Evolutionary conservation across 2,888 invertebrate genomes (phyloP).

Genomic region (Amblyteles armatorius): DNA sequence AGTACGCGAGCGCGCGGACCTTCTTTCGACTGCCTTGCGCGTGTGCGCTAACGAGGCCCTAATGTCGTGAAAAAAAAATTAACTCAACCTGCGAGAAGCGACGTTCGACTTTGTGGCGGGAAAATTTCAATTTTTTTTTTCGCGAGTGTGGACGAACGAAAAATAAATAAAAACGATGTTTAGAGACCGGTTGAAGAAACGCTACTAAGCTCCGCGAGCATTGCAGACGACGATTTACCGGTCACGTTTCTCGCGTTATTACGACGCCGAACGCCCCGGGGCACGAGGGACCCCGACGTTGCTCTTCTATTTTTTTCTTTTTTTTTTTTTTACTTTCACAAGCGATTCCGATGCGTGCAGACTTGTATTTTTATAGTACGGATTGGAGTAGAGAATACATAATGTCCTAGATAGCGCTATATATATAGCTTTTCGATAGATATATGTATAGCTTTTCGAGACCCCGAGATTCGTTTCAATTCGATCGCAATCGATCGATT

Average conservation of each 20-base stretch:
- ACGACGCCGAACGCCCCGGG: constrained; percentile 43
- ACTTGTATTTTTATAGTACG: not conserved
- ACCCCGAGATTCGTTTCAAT: not conserved
- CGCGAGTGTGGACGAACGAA: not conserved
- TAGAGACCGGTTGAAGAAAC: not conserved
- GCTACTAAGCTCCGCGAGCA: not conserved
- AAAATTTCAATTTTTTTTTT: not conserved
- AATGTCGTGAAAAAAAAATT: not conserved
- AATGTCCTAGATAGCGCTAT: constrained; percentile 11
- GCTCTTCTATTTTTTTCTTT: constrained; percentile 6
- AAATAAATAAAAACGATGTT: not conserved
- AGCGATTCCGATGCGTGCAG: not conserved
- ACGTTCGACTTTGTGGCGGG: not conserved
- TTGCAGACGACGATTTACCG: constrained; percentile 25
- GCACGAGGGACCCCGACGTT: constrained; percentile 9
- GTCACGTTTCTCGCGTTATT: constrained; percentile 50
- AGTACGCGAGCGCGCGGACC: constrained; percentile 2
- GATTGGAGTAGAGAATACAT: constrained; percentile 2
- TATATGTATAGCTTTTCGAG: not conserved
- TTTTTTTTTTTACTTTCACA: constrained; percentile 36
- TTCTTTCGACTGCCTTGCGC: not conserved
- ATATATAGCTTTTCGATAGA: not conserved
- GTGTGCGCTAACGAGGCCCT: not conserved
- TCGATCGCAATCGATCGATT: not conserved
- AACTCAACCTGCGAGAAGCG: not conserved